These are phyloP conservation scores for Neodon shergylaensis DNA, from an alignment of 2,113 vertebrate genomes.

Conservation along the genomic window DNA sequence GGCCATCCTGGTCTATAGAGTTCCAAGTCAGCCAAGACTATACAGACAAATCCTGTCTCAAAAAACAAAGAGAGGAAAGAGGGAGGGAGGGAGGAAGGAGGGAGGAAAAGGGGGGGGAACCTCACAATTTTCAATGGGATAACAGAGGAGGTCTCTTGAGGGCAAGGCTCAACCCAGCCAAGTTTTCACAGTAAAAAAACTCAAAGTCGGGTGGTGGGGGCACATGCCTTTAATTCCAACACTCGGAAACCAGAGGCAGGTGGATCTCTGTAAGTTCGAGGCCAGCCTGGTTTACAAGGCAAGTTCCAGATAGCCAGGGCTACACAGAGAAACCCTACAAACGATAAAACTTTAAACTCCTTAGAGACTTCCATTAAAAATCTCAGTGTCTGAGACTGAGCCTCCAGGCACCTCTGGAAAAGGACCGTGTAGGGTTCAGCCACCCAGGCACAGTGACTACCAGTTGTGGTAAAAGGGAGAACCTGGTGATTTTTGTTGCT, in stretches of 20 bases:
- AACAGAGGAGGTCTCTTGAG: not conserved
- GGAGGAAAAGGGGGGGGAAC: too few species aligned
- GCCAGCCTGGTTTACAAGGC: too few species aligned
- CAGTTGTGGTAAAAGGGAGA: not conserved
- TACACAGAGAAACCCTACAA: too few species aligned
- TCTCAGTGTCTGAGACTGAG: not conserved
- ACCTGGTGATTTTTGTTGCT: not conserved
- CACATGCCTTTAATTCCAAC: too few species aligned
- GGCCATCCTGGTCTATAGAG: not conserved
- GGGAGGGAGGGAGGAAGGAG: too few species aligned
- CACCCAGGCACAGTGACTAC: not conserved
- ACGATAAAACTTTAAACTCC: not conserved
- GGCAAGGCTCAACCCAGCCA: not conserved
- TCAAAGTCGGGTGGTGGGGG: not conserved
- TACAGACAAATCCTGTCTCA: too few species aligned
- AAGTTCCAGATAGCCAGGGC: too few species aligned
- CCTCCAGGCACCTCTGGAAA: not conserved
- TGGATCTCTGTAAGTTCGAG: too few species aligned
- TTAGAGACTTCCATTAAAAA: not conserved
- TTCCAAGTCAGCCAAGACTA: too few species aligned
- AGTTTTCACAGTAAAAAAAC: not conserved
- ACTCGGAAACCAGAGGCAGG: too few species aligned
- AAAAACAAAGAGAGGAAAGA: not conserved
- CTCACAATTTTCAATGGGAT: not conserved
- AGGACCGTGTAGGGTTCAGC: not conserved